Percentiles rank a stretch among this genome's conserved stretches.
Conservation (phyloP, 2,888 invertebrate species). For the Drosophila histrio region DNA sequence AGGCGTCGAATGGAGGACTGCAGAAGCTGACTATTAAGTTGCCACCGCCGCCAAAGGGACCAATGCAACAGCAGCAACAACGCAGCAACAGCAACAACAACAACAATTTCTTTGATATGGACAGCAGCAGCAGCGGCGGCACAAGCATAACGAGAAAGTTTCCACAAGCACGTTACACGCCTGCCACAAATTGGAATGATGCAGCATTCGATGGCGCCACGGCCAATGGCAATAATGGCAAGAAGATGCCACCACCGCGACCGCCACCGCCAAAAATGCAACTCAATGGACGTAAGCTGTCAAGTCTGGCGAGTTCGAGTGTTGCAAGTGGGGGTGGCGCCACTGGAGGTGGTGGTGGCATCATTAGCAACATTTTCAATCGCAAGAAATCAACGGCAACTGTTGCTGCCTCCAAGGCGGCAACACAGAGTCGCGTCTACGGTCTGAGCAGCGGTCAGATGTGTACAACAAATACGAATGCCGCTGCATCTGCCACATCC, state of each 20-base stretch:
- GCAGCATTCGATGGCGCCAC: slow-evolving; percentile 70
- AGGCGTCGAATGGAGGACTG: slow-evolving; percentile 67
- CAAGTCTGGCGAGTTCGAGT: slow-evolving; percentile 35
- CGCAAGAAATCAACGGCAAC: slow-evolving; percentile 76
- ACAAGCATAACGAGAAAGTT: slow-evolving; percentile 81
- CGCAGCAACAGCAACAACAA: slow-evolving; percentile 43
- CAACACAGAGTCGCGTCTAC: slow-evolving; percentile 73
- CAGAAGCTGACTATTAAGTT: slow-evolving; percentile 81
- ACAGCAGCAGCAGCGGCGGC: slow-evolving; percentile 27
- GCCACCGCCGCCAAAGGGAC: slow-evolving; percentile 82
- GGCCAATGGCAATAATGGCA: slow-evolving; percentile 52
- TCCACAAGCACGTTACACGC: slow-evolving; percentile 82
- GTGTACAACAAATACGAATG: slow-evolving; percentile 10
- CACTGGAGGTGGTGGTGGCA: slow-evolving; percentile 40
- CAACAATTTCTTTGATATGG: slow-evolving; percentile 51
- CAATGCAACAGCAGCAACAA: slow-evolving; percentile 40
- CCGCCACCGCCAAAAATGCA: slow-evolving; percentile 83
- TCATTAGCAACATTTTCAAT: slow-evolving; percentile 82
- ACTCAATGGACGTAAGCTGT: slow-evolving; percentile 60
- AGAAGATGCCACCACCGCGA: slow-evolving; percentile 83
- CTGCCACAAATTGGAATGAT: slow-evolving; percentile 83
- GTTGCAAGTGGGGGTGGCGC: slow-evolving; percentile 19
- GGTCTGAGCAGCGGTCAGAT: slow-evolving; percentile 75
- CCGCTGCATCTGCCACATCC: slow-evolving; percentile 2
- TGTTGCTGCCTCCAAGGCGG: slow-evolving; percentile 60